Evolutionary conservation across 2,113 vertebrate genomes (phyloP).

Genomic region (Noctilio leporinus): DNA sequence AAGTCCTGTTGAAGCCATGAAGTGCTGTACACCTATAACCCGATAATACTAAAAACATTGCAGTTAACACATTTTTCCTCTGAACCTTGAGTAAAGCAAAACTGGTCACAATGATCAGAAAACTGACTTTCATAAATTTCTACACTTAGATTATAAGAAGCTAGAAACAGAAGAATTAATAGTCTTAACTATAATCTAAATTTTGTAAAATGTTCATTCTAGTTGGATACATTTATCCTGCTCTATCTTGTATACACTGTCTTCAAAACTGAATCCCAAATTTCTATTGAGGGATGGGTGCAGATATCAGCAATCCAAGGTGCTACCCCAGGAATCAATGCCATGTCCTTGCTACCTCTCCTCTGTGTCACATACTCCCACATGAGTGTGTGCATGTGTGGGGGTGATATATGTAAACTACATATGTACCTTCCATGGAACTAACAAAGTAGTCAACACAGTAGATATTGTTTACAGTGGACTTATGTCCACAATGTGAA

Average conservation of each 20-base stretch:
- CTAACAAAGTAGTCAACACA: background rate
- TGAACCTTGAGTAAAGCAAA: background rate
- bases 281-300: background rate
- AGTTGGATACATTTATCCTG: background rate
- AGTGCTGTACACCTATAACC: background rate
- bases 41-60: background rate
- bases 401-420: background rate
- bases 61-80: background rate
- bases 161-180: conserved; percentile 4
- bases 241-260: too few species aligned
- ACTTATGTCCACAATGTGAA: background rate
- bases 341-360: background rate
- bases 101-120: background rate
- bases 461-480: background rate
- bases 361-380: background rate
- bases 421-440: background rate
- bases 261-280: background rate
- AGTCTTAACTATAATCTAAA: background rate
- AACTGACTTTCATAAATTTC: background rate
- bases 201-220: background rate
- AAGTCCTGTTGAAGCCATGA: background rate
- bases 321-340: background rate
- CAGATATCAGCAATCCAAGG: background rate
- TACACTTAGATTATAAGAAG: background rate
- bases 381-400: background rate